phyloP scores from a whole-genome alignment of 2,113 vertebrate species.

The Psilopsiagon aymara region DNA sequence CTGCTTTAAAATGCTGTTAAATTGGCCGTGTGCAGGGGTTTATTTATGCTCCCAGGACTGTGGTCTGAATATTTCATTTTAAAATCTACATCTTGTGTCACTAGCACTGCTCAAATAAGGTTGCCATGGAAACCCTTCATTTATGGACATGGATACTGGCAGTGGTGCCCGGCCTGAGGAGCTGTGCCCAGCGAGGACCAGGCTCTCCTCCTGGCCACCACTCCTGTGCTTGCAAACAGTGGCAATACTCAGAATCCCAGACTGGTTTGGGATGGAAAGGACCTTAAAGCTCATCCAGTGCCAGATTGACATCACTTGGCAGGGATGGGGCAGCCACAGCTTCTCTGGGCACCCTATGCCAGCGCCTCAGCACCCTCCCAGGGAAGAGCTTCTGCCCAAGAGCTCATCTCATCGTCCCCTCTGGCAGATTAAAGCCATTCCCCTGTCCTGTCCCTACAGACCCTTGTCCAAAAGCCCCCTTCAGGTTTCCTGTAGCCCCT shows the following conservation, averaged over 20 bases:
- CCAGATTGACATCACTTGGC: not conserved
- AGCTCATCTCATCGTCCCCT: no score
- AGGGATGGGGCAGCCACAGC: not conserved
- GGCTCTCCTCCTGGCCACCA: not conserved
- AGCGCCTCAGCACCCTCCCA: not conserved
- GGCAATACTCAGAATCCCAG: not conserved
- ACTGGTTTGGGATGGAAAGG: not conserved
- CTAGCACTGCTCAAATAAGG: conserved; percentile 47
- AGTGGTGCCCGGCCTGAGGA: not conserved
- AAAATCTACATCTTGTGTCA: conserved; percentile 66
- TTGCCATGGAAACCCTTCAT: conserved; percentile 78
- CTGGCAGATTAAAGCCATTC: no score
- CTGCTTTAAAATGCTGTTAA: not conserved
- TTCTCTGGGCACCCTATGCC: not conserved
- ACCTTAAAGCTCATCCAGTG: not conserved
- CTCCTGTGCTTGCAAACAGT: accelerated
- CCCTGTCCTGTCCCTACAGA: not conserved
- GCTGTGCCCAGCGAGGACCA: not conserved
- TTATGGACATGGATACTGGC: conserved; percentile 52
- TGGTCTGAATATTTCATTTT: conserved; percentile 62
- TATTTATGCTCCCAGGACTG: not conserved
- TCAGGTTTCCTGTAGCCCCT: not conserved
- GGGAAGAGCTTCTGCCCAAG: not conserved
- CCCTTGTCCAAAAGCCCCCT: not conserved
- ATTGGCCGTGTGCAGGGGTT: conserved; percentile 10